Percentiles rank a stretch among this genome's conserved stretches.
Conservation (phyloP, 2,113 vertebrate genomes). For the Stomatorhinus ivindoensis region DNA sequence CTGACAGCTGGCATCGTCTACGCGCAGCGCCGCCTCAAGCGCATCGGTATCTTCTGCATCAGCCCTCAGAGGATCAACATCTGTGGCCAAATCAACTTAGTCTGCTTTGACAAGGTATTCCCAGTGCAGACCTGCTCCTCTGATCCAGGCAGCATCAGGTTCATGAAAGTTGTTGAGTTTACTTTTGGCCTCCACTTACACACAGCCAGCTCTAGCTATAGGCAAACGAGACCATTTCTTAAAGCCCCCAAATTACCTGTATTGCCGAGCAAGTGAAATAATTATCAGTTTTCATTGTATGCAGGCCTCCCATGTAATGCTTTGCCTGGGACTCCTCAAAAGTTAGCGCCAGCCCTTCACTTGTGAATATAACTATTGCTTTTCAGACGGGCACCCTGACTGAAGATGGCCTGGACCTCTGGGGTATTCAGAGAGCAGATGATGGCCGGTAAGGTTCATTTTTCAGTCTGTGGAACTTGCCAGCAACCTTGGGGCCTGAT, state of each 20-base stretch:
- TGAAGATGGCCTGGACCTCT: constrained; percentile 92
- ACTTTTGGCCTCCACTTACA: not conserved
- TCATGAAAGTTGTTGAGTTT: not conserved
- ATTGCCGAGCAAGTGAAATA: not conserved
- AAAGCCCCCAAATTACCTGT: not conserved
- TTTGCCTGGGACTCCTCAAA: not conserved
- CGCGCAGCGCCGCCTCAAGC: constrained; percentile 83
- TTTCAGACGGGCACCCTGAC: constrained; percentile 90
- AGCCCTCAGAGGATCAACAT: constrained; percentile 97
- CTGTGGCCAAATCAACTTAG: constrained; percentile 91
- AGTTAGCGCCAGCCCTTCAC: not conserved
- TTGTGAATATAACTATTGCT: not conserved
- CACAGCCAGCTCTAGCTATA: not conserved
- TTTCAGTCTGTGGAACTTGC: not conserved
- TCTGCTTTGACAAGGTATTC: constrained; percentile 93
- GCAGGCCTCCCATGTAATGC: not conserved
- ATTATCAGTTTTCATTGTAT: not conserved
- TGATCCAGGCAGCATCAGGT: not conserved
- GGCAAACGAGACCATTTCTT: not conserved
- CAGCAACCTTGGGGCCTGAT: not conserved
- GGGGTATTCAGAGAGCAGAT: constrained; percentile 86
- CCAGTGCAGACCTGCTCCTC: not conserved
- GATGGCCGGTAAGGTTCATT: constrained; percentile 63
- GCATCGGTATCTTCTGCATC: constrained; percentile 90
- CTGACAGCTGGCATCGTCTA: constrained; percentile 96